Percentiles rank a stretch among this genome's conserved stretches.
These are phyloP conservation scores for Cacatua alba DNA, from an alignment of 2,113 vertebrate species.

Conservation along the genomic window DNA sequence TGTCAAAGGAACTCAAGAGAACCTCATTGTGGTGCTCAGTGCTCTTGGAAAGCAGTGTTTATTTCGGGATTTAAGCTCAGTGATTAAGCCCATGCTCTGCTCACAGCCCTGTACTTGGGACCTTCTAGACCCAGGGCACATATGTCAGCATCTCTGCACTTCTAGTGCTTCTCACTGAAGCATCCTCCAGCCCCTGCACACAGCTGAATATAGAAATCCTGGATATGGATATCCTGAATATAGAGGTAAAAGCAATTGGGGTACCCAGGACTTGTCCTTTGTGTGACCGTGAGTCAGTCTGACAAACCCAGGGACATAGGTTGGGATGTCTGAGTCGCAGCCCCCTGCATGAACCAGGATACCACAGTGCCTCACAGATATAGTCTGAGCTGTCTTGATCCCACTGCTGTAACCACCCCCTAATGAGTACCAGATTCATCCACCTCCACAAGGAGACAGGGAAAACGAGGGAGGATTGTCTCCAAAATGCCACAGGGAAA, in stretches of 20 bases:
- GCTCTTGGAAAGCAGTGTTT: not conserved
- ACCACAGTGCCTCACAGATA: not conserved
- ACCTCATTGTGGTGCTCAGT: not conserved
- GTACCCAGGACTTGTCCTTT: not conserved
- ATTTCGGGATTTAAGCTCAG: not conserved
- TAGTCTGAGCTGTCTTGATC: not conserved
- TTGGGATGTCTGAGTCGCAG: not conserved
- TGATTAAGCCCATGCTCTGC: not conserved
- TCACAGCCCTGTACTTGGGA: not conserved
- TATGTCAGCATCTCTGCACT: not conserved
- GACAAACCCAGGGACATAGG: not conserved
- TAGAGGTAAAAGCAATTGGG: not conserved
- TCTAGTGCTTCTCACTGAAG: not conserved
- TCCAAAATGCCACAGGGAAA: not conserved
- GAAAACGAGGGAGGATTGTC: not conserved
- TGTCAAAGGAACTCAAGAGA: not conserved
- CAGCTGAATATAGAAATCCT: not conserved
- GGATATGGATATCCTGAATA: not conserved
- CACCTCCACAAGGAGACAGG: not conserved
- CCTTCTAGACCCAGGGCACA: not conserved
- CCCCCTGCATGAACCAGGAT: not conserved
- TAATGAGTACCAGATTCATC: slow-evolving; percentile 45
- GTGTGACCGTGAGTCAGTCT: not conserved
- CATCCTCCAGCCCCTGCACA: not conserved
- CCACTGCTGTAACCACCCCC: not conserved